Conservation (phyloP, 2,113 vertebrate species). For the Hirundichthys speculiger region DNA sequence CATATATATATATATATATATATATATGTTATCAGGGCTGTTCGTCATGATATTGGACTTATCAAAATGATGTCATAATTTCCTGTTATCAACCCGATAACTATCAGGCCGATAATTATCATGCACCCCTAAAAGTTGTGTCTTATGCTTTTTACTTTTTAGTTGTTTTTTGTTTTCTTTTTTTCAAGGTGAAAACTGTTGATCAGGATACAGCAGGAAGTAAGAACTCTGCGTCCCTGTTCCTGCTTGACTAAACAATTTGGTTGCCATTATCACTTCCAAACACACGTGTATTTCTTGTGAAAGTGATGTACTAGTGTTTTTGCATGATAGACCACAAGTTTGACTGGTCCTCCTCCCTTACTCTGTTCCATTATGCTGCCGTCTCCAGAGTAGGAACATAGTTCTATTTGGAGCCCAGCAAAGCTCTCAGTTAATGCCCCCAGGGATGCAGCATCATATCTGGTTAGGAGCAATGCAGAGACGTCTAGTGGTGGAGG, state of each 20-base stretch:
- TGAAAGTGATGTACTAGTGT: slow-evolving; percentile 46
- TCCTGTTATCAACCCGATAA: too few relatives aligned
- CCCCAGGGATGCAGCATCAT: slow-evolving; percentile 75
- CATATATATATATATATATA: too few relatives aligned
- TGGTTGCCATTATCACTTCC: slow-evolving; percentile 39
- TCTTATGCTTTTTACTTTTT: too few relatives aligned
- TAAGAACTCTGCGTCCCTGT: slow-evolving; percentile 8
- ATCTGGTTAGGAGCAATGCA: slow-evolving; percentile 77
- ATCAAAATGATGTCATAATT: too few relatives aligned
- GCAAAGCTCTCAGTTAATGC: slow-evolving; percentile 76
- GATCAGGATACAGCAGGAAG: slow-evolving; percentile 4
- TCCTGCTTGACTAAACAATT: slow-evolving; percentile 22
- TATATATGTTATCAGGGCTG: too few relatives aligned
- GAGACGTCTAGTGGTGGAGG: slow-evolving; percentile 74
- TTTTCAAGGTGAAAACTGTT: slow-evolving; percentile 8
- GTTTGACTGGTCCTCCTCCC: slow-evolving; percentile 62
- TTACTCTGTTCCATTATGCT: slow-evolving; percentile 65
- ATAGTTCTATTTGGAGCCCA: slow-evolving; percentile 74
- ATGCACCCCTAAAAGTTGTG: too few relatives aligned
- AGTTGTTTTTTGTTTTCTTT: too few relatives aligned
- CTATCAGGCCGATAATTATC: too few relatives aligned
- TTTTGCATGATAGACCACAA: slow-evolving; percentile 59
- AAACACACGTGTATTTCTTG: slow-evolving; percentile 49
- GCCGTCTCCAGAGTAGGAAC: slow-evolving; percentile 71
- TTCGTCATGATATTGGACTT: too few relatives aligned